These are phyloP conservation scores for Macroramphosus scolopax DNA, from an alignment of 2,797 vertebrate genomes.

Conservation along the genomic window DNA sequence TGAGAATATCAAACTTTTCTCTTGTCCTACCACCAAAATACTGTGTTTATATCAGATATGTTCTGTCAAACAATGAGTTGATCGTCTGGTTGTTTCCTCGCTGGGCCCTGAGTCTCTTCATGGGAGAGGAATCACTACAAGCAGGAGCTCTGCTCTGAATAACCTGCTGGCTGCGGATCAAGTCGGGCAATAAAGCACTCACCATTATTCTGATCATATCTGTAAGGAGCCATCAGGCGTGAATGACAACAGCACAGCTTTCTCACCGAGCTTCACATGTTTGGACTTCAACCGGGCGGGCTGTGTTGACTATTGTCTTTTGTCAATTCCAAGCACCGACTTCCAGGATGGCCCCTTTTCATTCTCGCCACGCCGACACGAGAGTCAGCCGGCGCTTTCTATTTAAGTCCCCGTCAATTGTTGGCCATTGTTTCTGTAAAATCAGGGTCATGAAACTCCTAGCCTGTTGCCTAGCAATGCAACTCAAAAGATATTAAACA, in stretches of 20 bases:
- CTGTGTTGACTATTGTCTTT: constrained; percentile 26
- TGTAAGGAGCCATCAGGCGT: constrained; percentile 5
- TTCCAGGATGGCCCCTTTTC: constrained; percentile 31
- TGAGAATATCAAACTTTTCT: no score
- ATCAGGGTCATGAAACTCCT: constrained; percentile 75
- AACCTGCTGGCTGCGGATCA: constrained; percentile 4
- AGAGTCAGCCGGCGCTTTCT: constrained; percentile 49
- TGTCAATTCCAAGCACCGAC: constrained; percentile 32
- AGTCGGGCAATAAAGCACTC: constrained; percentile 13
- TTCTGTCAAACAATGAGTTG: no score
- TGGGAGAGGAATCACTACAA: no score
- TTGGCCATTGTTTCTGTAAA: constrained; percentile 78
- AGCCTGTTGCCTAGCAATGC: constrained; percentile 82
- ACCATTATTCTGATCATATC: constrained; percentile 31
- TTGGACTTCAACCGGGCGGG: constrained; percentile 1
- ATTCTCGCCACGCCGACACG: constrained; percentile 30
- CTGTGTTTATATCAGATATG: no score
- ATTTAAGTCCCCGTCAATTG: constrained; percentile 69
- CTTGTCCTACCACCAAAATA: no score
- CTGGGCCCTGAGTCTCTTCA: no score
- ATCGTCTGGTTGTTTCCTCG: no score
- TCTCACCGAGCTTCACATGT: constrained; percentile 1
- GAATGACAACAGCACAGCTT: background rate
- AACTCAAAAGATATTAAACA: constrained; percentile 79
- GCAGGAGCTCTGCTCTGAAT: background rate